Evolutionary conservation across 2,113 vertebrate genomes (phyloP).

Genomic region (Burhinus bistriatus): DNA sequence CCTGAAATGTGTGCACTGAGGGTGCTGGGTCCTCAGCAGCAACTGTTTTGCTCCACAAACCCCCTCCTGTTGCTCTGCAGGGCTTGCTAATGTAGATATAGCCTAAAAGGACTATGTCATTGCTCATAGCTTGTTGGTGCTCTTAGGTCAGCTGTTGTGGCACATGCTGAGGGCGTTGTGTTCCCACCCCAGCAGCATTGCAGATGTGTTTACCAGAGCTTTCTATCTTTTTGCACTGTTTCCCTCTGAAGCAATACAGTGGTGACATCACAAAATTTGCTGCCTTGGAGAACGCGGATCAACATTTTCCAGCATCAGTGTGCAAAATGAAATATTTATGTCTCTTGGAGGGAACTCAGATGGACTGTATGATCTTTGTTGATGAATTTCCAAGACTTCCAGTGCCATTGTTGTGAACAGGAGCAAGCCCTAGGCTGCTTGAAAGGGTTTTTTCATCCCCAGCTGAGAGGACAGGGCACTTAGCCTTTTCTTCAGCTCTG

Average conservation of each 20-base stretch:
- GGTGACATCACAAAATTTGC: not conserved
- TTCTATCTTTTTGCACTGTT: not conserved
- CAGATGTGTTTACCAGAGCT: not conserved
- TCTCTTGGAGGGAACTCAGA: not conserved
- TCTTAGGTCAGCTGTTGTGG: not conserved
- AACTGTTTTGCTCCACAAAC: not conserved
- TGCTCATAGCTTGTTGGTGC: not conserved
- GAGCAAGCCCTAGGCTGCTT: not conserved
- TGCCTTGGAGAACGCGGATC: not conserved
- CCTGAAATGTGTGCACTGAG: not conserved
- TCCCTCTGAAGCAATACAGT: not conserved
- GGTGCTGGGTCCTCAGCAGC: not conserved
- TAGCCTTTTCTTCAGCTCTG: not conserved
- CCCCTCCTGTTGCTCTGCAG: not conserved
- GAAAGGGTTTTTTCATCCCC: not conserved
- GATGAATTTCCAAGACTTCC: not conserved
- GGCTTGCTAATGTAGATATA: not conserved
- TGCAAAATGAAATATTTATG: not conserved
- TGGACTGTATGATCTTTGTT: not conserved
- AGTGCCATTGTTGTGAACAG: not conserved
- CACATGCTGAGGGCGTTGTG: not conserved
- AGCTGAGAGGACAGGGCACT: not conserved
- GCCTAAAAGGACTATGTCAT: not conserved
- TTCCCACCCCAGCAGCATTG: not conserved
- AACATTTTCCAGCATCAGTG: not conserved